Conservation (phyloP, 2,113 vertebrate species). For the Bos indicus region DNA sequence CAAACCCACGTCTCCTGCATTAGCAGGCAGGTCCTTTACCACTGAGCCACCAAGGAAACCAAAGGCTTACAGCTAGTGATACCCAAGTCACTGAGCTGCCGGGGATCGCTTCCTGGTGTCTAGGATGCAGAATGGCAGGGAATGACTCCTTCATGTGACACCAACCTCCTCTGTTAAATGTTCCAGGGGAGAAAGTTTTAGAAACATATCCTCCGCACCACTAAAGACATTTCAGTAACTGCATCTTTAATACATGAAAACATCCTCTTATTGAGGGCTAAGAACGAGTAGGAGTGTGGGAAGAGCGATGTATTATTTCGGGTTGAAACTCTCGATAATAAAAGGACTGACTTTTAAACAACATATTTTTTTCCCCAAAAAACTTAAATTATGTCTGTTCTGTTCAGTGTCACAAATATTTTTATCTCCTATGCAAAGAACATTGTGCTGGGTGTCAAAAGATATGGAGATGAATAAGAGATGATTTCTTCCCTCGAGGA, state of each 20-base stretch:
- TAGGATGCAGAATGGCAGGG: background rate
- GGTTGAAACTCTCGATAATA: background rate
- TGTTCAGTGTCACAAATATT: background rate
- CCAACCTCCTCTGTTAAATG: background rate
- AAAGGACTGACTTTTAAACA: background rate
- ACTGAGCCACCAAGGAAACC: background rate
- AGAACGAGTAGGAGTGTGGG: background rate
- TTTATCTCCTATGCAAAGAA: background rate
- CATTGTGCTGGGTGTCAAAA: background rate
- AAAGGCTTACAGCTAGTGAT: background rate
- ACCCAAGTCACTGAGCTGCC: background rate
- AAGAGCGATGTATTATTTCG: background rate
- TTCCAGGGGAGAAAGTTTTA: background rate
- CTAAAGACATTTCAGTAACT: background rate
- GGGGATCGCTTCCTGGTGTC: background rate
- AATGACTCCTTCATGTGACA: background rate
- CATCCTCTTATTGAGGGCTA: background rate
- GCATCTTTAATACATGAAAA: background rate
- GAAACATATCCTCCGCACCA: background rate
- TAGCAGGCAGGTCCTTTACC: background rate
- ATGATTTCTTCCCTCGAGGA: background rate
- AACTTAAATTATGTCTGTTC: background rate
- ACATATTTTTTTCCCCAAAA: background rate
- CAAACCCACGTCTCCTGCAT: background rate
- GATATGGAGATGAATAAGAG: background rate